Percentiles rank a stretch among this genome's conserved stretches.
phyloP scores from a whole-genome alignment of 2,888 invertebrate species.

The Troides helena region DNA sequence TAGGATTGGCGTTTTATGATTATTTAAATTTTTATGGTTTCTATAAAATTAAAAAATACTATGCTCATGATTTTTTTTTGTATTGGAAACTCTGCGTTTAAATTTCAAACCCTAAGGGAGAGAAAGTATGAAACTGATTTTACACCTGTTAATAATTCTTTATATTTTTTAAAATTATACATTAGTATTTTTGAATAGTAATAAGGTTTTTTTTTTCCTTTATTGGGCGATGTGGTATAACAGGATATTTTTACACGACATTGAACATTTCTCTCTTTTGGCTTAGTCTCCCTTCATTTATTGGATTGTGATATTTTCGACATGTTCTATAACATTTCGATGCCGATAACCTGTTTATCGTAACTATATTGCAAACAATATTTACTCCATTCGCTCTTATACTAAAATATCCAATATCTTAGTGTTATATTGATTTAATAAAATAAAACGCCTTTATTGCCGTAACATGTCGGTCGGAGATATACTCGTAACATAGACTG shows the following conservation, averaged over 20 bases:
- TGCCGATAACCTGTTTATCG: not conserved
- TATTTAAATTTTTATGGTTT: too few relatives aligned
- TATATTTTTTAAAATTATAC: too few relatives aligned
- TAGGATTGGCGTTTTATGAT: too few relatives aligned
- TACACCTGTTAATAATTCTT: not conserved
- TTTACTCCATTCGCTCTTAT: not conserved
- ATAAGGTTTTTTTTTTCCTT: not conserved
- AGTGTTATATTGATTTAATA: not conserved
- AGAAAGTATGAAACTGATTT: too few relatives aligned
- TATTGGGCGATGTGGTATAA: not conserved
- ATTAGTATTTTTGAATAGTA: not conserved
- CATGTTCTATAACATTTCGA: not conserved
- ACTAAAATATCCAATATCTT: not conserved
- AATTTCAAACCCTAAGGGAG: too few relatives aligned
- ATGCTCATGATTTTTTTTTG: too few relatives aligned
- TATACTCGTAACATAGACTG: too few relatives aligned
- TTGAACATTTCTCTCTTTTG: not conserved
- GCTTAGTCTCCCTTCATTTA: not conserved
- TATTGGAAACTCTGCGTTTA: too few relatives aligned
- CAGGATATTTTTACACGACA: not conserved
- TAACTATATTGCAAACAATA: not conserved
- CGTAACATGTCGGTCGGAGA: too few relatives aligned
- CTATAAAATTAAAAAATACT: too few relatives aligned
- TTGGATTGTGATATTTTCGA: not conserved
- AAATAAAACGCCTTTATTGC: too few relatives aligned